Evolutionary conservation across 2,888 invertebrate species (phyloP), one percentile per base, ranked within the genome.

Genomic region (Trachelus troglodyta): DNA sequence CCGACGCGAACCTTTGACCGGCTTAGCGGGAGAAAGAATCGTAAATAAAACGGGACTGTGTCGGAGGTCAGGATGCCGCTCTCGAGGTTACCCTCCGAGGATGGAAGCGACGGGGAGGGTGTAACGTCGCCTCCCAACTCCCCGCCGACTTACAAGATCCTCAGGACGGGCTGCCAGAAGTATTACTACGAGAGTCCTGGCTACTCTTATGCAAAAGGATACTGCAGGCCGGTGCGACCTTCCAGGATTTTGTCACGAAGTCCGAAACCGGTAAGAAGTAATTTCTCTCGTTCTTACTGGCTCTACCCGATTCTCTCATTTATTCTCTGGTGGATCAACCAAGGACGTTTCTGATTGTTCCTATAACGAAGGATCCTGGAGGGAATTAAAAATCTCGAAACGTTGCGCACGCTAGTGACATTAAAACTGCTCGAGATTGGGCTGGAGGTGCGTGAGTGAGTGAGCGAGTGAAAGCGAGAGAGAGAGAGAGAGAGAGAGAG

Each of bases 401-500:
- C 56, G 56, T 23, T 23, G 56, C 56, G 56, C 56, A 56, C 56
- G 56, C 56, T 56, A 56, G 56, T 56, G 56, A 56, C 56, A 56
- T 56, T 56, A 56, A 56, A 23, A 56, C 23, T 56, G 9, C 9
- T 9, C 2, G 56, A 56, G 56, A 56, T 56, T 23, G 23, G 23
- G 23, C 56, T 56, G 23, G 56, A 56, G 56, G 23, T 56, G 23
- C 56, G 56, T 56, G 56, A 23, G 56, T 56, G 56, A 23, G 56
- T 56, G 56, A 75, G 75, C 75, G 73, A 76, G 40, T 30, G 75
- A 35, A 73, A 73, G 77, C 69, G 75, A 77, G 74, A 76, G 73
- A 73, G 37, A 75, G 69, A 73, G 37, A 75, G 75, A 75, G 77
- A 73, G 76, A 77, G 75, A 76, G 69, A 73, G 37, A 75, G 71